Base-by-base conservation (phyloP, 2,888 invertebrate species). In the Drosophila demipolita region DNA sequence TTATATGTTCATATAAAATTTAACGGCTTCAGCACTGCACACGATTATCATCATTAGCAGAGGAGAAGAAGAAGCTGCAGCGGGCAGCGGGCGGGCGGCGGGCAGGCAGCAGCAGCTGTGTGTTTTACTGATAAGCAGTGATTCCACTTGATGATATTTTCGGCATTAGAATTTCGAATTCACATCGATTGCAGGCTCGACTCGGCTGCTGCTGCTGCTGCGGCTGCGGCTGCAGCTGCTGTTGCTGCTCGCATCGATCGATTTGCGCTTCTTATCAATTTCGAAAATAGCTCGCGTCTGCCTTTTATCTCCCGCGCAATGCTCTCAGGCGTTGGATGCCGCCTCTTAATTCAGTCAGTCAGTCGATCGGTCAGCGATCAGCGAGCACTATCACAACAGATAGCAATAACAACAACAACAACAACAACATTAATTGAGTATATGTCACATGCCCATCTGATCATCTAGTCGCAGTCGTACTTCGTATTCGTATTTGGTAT, bases 281-380 rank as follows among this genome's bases (percentile, higher is more conserved):
- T 79, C 79, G 77, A 80, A 79, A 79, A 84, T 84, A 84, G 75
- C 75, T 77, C 72, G 55, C 72, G 55, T 57, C 54, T 55, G 29
- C 29, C 49, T 57, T 66, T 80, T 75, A 78, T 78, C 78, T 76
- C 78, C 78, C 78, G 75, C 80, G 20, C 80, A 67, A 77, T 66
- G 76, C 75, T 64, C 77, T 72, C 81, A 38, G 29, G 29, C 49
- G 49, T 6, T 45, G 45, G 68, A 68, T 57, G 75, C 78, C 78
- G 78, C 78, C 85, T 89, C 85, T 86, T 89, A 85, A 87, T 85
- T 89, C 78, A 54, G 53, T 42, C 74, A 29, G 63, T 72, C 55
- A 12, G 57, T 40, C 57, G 57, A 57, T 57, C 15, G 72, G 82
- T 76, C 64, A 60, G 58, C 66, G 75, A 66, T 80, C 81, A 78